A percentile compares a stretch with the other conserved stretches of the same genome.
Evolutionary conservation across 1,140 invertebrate genomes (phyloP).

Genomic region (Hydropsyche tenuis): DNA sequence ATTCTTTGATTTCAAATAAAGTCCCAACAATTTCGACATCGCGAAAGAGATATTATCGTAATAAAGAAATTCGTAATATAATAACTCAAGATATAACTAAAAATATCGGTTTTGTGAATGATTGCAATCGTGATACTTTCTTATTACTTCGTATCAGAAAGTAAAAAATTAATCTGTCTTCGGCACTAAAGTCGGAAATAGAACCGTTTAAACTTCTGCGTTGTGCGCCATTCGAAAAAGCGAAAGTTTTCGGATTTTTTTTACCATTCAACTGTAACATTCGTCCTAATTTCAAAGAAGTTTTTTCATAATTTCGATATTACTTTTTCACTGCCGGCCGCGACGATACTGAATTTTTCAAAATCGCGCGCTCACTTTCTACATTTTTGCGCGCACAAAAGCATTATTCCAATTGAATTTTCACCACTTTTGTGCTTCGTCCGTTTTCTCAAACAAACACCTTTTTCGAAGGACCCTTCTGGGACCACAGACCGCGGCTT

Average conservation of each 20-base stretch:
- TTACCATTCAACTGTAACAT: not conserved
- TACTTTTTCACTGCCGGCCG: not conserved
- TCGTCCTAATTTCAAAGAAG: not conserved
- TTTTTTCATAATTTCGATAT: constrained; percentile 25
- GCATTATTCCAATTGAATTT: constrained; percentile 20
- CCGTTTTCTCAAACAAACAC: constrained; percentile 30
- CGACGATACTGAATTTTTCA: not conserved
- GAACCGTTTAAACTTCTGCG: constrained; percentile 16
- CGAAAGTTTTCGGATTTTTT: not conserved
- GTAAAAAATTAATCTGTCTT: not conserved
- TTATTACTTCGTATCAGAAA: too few relatives aligned
- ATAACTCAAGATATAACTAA: too few relatives aligned
- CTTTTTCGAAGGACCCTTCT: constrained; percentile 23
- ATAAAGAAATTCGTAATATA: too few relatives aligned
- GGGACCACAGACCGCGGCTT: constrained; percentile 16
- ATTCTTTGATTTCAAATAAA: too few relatives aligned
- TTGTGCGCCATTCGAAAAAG: not conserved
- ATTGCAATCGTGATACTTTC: too few relatives aligned
- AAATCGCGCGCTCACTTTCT: too few relatives aligned
- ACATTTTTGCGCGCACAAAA: not conserved
- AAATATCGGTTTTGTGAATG: too few relatives aligned
- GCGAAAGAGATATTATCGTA: too few relatives aligned
- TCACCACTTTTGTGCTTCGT: not conserved
- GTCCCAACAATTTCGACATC: too few relatives aligned
- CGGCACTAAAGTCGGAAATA: not conserved